These are phyloP conservation scores for Drosophila pandora DNA, from an alignment of 1,140 invertebrate genomes.

Conservation along the genomic window DNA sequence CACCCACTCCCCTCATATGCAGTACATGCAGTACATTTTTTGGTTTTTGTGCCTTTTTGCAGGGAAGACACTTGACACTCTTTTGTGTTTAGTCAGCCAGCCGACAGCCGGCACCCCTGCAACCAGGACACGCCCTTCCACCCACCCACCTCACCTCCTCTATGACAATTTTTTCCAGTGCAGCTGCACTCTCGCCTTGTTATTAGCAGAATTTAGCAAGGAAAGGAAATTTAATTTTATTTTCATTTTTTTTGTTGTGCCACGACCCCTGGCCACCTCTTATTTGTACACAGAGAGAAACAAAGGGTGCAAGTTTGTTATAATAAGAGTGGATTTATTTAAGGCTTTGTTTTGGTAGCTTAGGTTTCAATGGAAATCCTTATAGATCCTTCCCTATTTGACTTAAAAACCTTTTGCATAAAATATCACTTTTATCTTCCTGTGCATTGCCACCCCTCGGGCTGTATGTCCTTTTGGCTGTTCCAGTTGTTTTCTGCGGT, in stretches of 20 bases:
- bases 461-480: conserved; percentile 57
- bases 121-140: not conserved
- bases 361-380: no score
- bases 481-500: conserved; percentile 63
- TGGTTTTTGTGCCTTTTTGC: conserved; percentile 60
- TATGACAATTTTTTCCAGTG: conserved; percentile 6
- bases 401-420: not conserved
- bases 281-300: conserved; percentile 12
- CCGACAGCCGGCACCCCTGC: conserved; percentile 41
- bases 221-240: conserved; percentile 82
- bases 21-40: conserved; percentile 4
- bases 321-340: no score
- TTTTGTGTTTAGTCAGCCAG: conserved; percentile 74
- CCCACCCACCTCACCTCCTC: not conserved
- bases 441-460: conserved; percentile 44
- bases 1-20: conserved; percentile 20
- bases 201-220: conserved; percentile 73
- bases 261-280: conserved; percentile 1
- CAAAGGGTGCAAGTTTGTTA: not conserved
- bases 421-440: not conserved
- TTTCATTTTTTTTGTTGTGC: conserved; percentile 68
- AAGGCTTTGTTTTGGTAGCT: no score
- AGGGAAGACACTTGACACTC: conserved; percentile 76
- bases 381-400: not conserved
- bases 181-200: conserved; percentile 66